Evolutionary conservation across 2,888 invertebrate species (phyloP).

Genomic region (Drosophila lutescens): DNA sequence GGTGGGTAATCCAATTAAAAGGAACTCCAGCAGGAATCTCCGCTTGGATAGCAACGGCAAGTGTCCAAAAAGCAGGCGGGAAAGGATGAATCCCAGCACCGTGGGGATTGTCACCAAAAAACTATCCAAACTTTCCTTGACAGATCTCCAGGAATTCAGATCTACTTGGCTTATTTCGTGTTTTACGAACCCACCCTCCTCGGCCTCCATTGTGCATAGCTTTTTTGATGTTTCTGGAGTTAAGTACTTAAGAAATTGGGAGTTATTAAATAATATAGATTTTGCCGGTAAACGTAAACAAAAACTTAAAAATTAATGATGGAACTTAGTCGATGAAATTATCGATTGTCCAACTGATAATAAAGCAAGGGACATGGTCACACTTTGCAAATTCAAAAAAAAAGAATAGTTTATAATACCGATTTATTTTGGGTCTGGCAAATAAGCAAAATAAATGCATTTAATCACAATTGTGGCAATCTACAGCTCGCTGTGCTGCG

Average conservation of each 20-base stretch:
- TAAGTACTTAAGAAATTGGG: not conserved
- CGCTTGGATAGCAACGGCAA: constrained; percentile 39
- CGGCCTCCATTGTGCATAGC: constrained; percentile 6
- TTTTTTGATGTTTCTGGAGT: not conserved
- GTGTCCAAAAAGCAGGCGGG: constrained; percentile 48
- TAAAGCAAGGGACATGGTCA: not conserved
- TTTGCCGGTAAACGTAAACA: constrained; percentile 5
- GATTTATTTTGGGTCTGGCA: constrained; percentile 35
- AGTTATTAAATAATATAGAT: not conserved
- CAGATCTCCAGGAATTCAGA: constrained; percentile 53
- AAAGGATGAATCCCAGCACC: constrained; percentile 61
- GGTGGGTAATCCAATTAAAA: constrained; percentile 86
- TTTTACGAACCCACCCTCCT: not conserved
- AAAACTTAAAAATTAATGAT: not conserved
- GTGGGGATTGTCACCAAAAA: constrained; percentile 63
- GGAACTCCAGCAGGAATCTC: constrained; percentile 86
- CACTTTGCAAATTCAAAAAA: not conserved
- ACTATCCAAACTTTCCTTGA: constrained; percentile 55
- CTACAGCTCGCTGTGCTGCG: constrained; percentile 63
- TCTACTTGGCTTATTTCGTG: constrained; percentile 4
- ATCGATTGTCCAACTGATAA: not conserved
- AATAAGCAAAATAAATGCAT: constrained; percentile 65
- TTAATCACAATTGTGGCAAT: constrained; percentile 58
- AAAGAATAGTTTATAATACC: constrained; percentile 14
- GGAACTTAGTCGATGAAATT: not conserved